Conservation (phyloP, 2,888 invertebrate species). For the Campoplex nolae region DNA sequence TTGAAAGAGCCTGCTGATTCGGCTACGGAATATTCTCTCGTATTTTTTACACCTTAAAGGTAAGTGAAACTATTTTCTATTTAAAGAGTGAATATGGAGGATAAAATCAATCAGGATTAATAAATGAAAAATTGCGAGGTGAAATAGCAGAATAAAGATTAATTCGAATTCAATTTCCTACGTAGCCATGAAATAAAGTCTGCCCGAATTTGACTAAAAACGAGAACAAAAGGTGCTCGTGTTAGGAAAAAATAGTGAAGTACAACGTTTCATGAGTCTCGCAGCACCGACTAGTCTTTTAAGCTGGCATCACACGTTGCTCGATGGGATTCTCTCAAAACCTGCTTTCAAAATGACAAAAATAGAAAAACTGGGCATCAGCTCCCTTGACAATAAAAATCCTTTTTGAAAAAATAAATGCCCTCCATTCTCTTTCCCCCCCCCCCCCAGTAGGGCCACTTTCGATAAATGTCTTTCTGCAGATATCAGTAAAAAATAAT, state of each 20-base stretch:
- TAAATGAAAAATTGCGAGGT: not conserved
- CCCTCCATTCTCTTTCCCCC: not conserved
- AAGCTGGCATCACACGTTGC: not conserved
- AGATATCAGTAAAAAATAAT: not conserved
- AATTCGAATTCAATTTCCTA: no score
- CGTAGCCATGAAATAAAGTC: no score
- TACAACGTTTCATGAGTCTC: not conserved
- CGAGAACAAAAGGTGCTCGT: not conserved
- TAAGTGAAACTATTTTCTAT: not conserved
- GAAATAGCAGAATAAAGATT: not conserved
- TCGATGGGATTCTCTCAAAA: slow-evolving; percentile 14
- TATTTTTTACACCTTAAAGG: not conserved
- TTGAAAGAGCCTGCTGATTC: not conserved
- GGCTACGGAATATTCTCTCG: not conserved
- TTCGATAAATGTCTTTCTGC: not conserved
- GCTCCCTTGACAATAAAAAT: slow-evolving; percentile 5
- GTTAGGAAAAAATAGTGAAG: not conserved
- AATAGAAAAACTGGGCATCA: not conserved
- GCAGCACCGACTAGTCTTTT: slow-evolving; percentile 16
- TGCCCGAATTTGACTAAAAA: no score
- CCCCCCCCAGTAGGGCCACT: not conserved
- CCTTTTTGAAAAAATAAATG: slow-evolving; percentile 4
- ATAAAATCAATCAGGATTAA: not conserved
- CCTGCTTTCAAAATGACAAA: not conserved
- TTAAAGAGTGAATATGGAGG: not conserved